Evolutionary conservation across 2,797 vertebrate genomes (phyloP), one percentile per base, ranked within the genome.

Genomic region (Dipus sagitta): DNA sequence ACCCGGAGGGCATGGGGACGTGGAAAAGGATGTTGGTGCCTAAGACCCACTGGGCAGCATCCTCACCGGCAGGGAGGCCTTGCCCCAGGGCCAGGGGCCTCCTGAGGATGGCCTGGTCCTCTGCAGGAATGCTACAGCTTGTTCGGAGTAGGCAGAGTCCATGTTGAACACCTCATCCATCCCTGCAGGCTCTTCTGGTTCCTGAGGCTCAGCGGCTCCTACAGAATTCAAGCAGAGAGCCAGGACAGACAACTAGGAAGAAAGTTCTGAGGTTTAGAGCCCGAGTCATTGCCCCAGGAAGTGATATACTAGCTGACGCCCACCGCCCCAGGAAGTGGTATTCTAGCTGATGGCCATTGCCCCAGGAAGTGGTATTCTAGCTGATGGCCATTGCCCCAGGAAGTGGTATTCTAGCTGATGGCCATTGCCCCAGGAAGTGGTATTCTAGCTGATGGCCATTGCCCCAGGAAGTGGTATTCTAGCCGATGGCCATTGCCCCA

Each of bases 111-210:
- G 97, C 0, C 98, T 97, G 93, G 98, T 98, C 95, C 99, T 99
- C 80, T 98, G 98, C 92, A 98, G 97, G 12, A 99, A 97, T 70
- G 98, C 98, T 47, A 98, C 98, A 0, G 99, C 99, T 96, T 99
- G 99, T 90, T 99, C 99, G 0, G 98, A 99, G 98, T 99, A 99
- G 52, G 99, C 99, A 94, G 99, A 95, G 6, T 99, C 99, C 38
- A 98, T 99, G 96, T 98, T 98, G 98, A 99, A 98, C 83, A 98
- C 80, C 62, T 99, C 98, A 42, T 98, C 98, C 91, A 97, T 96
- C 5, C 94, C 94, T 32, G 97, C 58, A 74, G 92, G 77, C 28
- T 96, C 96, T 92, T 95, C 95, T 0, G 5, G 68, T 71, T 76
- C 74, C 78, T 72, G n/a, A 6, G 84, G 32, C 89, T 96, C 96